Evolutionary conservation across 2,888 invertebrate genomes (phyloP), one percentile per base, ranked within the genome.

Genomic region (Cheilosia impressa): DNA sequence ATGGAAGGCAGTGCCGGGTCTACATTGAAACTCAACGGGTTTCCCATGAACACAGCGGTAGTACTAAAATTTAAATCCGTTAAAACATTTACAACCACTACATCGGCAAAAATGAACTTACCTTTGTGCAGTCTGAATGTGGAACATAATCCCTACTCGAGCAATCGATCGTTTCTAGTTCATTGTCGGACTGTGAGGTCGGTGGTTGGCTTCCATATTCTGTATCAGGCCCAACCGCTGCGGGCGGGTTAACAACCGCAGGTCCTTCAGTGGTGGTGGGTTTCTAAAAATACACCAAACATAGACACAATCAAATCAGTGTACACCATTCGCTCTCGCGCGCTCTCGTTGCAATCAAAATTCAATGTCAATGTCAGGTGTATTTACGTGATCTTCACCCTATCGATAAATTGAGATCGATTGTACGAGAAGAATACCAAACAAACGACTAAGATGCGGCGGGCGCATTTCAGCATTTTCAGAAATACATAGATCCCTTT

Each of bases 1-100:
- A 89, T 97, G 96, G 93, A 95, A 98, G 4, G 96, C 94, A 0
- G 96, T 95, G 27, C 96, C 96, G 0, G 94, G 93, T 87, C 95
- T 94, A 90, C 98, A 98, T 15, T 94, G 93, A 90, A 96, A 96
- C 88, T 95, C 94, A 62, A 95, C 92, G 4, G 95, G 95, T 89
- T 95, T 95, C 5, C 96, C 97, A 90, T 96, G 95, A 24, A 96
- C 96, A 90, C 98, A 98, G 82, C 97, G 95, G 93, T 96, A 97
- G 89, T 97, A 98, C 97, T 97, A 66, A 57, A 93, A 93, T 80
- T 27, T 22, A 63, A 52, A 60, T 43, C 6, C 5, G 53, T 27
- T 38, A 19, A 10, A 22, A 17, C 13, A 79, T 60, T 47, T 52
- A 4, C 9, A 9, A 2, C 55, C 10, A 38, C 10, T 17, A 43